Percentiles rank a stretch among this genome's conserved stretches.
phyloP scores from a whole-genome alignment of 2,797 vertebrate genomes.

The Manis javanica region DNA sequence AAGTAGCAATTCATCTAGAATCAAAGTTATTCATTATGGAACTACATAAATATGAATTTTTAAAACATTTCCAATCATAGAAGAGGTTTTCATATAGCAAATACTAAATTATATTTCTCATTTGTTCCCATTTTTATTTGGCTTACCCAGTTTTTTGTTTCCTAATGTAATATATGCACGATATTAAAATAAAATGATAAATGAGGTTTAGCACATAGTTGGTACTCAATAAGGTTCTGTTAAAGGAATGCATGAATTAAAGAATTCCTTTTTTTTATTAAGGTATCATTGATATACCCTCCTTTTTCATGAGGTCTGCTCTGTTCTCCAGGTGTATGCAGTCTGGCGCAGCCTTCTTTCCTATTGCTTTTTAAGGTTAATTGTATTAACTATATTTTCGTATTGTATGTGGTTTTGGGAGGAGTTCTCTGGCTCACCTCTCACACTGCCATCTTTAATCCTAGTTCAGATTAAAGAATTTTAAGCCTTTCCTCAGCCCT shows the following conservation, averaged over 20 bases:
- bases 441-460: too few species aligned
- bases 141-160: neutral
- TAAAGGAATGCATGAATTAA: neutral
- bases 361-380: too few species aligned
- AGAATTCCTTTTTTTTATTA: neutral
- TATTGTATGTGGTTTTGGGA: too few species aligned
- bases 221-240: neutral
- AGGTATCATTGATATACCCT: too few species aligned
- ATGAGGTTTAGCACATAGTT: neutral
- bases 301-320: too few species aligned
- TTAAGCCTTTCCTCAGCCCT: neutral
- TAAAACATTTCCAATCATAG: neutral
- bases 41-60: neutral
- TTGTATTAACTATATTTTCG: too few species aligned
- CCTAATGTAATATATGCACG: neutral
- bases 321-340: too few species aligned
- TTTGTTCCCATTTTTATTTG: slow-evolving; percentile 12
- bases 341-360: too few species aligned
- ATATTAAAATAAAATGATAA: slow-evolving; percentile 9
- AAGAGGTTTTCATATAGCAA: neutral
- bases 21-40: neutral
- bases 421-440: too few species aligned
- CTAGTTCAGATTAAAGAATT: neutral
- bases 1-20: neutral
- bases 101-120: neutral